Conservation (phyloP, 2,888 invertebrate genomes). For the Teinopalpus imperialis region DNA sequence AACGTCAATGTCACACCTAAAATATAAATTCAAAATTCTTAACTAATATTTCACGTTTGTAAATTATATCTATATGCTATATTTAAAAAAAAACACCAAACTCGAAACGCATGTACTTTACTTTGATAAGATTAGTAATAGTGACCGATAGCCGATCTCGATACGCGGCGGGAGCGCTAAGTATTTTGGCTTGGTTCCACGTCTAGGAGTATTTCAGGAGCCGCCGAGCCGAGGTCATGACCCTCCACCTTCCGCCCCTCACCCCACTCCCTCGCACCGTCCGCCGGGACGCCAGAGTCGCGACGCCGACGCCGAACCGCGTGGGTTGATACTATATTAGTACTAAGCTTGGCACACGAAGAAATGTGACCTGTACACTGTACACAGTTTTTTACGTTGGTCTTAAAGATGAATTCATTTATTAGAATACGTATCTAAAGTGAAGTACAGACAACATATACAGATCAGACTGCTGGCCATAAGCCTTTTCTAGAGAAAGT, state of each 20-base stretch:
- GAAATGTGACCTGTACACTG: constrained; percentile 10
- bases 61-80: no score
- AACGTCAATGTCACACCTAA: no score
- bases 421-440: no score
- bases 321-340: constrained; percentile 27
- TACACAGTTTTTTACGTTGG: no score
- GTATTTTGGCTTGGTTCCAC: constrained; percentile 56
- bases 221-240: constrained; percentile 55
- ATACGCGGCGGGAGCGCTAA: constrained; percentile 18
- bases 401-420: no score
- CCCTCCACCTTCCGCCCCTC: constrained; percentile 50
- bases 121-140: constrained; percentile 8
- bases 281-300: constrained; percentile 12
- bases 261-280: constrained; percentile 25
- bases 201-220: constrained; percentile 53
- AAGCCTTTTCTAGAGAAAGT: no score
- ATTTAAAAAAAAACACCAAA: no score
- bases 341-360: constrained; percentile 15
- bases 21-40: no score
- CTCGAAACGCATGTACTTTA: no score
- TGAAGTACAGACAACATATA: no score
- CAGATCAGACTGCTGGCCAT: no score
- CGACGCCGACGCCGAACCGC: constrained; percentile 19
- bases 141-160: constrained; percentile 17
- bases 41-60: no score